Evolutionary conservation across 2,888 invertebrate genomes (phyloP), one percentile per base, ranked within the genome.

Genomic region (Drosophila fulvimacula): DNA sequence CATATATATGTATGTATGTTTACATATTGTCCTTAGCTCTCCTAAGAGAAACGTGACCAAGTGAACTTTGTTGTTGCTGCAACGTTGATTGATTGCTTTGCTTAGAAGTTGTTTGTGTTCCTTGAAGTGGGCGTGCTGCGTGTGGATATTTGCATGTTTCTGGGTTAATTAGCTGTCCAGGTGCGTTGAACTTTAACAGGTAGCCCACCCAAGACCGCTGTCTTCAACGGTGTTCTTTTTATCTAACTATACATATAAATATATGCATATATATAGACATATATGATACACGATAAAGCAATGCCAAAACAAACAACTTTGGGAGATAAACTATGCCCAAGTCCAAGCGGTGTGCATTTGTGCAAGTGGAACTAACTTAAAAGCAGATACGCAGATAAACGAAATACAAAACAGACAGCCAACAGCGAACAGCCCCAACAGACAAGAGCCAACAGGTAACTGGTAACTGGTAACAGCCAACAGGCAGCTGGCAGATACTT

Each of bases 51-150:
- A 82, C 82, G 88, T 88, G 82, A 69, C 88, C 81, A 83, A 82
- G 88, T 79, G 79, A 74, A 79, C 73, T 74, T 64, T 58, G 70
- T 61, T 79, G 58, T 80, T 78, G 65, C 60, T 53, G 72, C 79
- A 69, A 57, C 86, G 82, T 70, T 82, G 82, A 88, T 85, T 88
- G 82, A 82, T 82, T 88, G 88, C 85, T 88, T 81, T 66, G 70
- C 69, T 73, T 73, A 65, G 77, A 73, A 68, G 73, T 74, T 78
- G 72, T 74, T 70, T 70, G 57, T 65, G 58, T 70, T 48, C 44
- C 34, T 53, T 74, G 68, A 76, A 67, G 84, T 78, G 64, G 81
- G 75, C 76, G 63, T 65, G 64, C 53, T 79, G 55, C 75, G 76
- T 70, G 42, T 42, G 63, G 67, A 84, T 85, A 85, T 88, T 88